phyloP scores from a whole-genome alignment of 2,888 invertebrate genomes.

The Hyalella azteca region DNA sequence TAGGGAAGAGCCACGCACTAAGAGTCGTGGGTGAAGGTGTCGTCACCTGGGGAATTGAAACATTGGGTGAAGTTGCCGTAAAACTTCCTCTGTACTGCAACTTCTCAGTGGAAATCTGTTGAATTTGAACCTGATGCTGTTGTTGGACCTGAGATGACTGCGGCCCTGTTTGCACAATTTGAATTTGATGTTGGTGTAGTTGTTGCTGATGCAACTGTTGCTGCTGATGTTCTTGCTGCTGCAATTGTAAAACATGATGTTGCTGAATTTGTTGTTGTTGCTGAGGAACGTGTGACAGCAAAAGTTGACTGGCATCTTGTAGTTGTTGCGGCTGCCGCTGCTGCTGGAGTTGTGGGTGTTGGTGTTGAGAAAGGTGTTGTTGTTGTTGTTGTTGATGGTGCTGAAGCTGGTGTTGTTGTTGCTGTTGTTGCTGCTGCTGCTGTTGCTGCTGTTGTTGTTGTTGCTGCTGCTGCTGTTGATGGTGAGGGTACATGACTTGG shows the following conservation, averaged over 20 bases:
- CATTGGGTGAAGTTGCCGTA: conserved; percentile 69
- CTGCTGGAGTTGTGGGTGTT: conserved; percentile 9
- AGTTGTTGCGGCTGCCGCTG: not conserved
- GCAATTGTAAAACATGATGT: conserved; percentile 2
- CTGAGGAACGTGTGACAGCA: not conserved
- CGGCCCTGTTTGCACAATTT: not conserved
- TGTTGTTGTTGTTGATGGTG: conserved; percentile 2
- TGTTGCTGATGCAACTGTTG: conserved; percentile 4
- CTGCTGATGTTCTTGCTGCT: conserved; percentile 31
- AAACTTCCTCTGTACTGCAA: conserved; percentile 73
- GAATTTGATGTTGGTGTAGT: conserved; percentile 1
- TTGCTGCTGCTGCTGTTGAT: conserved; percentile 33
- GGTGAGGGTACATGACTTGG: conserved; percentile 38
- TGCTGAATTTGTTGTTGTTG: conserved; percentile 23
- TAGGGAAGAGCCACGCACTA: conserved; percentile 76
- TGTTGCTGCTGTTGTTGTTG: conserved; percentile 37
- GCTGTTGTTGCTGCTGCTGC: conserved; percentile 19
- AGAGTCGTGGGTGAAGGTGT: conserved; percentile 69
- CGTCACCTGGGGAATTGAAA: conserved; percentile 65
- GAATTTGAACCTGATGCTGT: no score
- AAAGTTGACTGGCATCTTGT: conserved; percentile 6
- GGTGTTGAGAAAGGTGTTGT: not conserved
- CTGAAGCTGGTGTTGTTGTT: not conserved
- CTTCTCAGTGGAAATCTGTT: conserved; percentile 56
- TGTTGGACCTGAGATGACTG: conserved; percentile 25